Percentiles rank a stretch among this genome's conserved stretches.
Evolutionary conservation across 2,797 vertebrate species (phyloP).

Genomic region (Taenioides sp.): DNA sequence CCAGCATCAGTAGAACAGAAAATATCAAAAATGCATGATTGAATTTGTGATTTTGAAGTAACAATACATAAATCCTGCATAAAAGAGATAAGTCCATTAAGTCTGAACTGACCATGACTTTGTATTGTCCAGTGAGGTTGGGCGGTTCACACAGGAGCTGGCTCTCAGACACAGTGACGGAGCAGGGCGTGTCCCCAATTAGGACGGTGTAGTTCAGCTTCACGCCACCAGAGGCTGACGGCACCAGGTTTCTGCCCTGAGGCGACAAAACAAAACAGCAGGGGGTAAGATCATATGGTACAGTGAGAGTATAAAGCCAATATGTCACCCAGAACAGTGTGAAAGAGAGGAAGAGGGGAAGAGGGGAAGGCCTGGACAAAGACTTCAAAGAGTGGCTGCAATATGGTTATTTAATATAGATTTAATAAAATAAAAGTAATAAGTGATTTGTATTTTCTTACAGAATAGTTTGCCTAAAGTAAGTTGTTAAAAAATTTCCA

Average conservation of each 20-base stretch:
- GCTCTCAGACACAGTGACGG: constrained; percentile 93
- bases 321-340: constrained; percentile 28
- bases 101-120: constrained; percentile 82
- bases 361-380: constrained; percentile 20
- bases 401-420: neutral
- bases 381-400: constrained; percentile 39
- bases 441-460: neutral
- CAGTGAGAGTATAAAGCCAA: constrained; percentile 34
- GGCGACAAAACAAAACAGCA: constrained; percentile 32
- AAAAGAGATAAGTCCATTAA: neutral
- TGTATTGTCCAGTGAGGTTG: constrained; percentile 93
- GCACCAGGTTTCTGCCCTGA: constrained; percentile 96
- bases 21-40: too few species aligned
- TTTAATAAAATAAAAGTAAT: neutral
- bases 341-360: constrained; percentile 40
- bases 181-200: constrained; percentile 92
- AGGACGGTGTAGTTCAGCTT: constrained; percentile 97
- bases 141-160: constrained; percentile 97
- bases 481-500: too few species aligned
- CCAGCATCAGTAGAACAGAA: too few species aligned
- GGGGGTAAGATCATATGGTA: constrained; percentile 36
- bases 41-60: too few species aligned
- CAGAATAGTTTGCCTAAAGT: too few species aligned
- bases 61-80: too few species aligned
- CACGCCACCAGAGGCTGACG: constrained; percentile 88